Conservation (phyloP, 2,888 invertebrate species). For the Oligia strigilis region DNA sequence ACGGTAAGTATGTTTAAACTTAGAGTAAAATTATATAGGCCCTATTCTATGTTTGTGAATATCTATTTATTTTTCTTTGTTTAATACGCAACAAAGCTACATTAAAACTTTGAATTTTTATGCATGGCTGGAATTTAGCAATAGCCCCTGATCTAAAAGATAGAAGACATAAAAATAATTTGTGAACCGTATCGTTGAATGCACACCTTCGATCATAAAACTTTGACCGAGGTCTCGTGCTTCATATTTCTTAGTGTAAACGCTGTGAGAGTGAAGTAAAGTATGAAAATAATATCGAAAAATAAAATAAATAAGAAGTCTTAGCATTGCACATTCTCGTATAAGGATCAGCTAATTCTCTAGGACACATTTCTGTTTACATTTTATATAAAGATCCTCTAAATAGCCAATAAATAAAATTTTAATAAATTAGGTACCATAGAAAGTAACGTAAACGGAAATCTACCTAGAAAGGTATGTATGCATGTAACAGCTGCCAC, state of each 20-base stretch:
- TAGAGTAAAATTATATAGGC: not conserved
- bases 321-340: conserved; percentile 90
- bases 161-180: conserved; percentile 31
- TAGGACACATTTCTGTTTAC: conserved; percentile 84
- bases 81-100: conserved; percentile 9
- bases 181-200: conserved; percentile 78
- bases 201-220: conserved; percentile 75
- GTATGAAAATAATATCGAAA: conserved; percentile 86
- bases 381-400: conserved; percentile 42
- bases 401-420: conserved; percentile 23
- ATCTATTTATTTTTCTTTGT: not conserved
- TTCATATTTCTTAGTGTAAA: conserved; percentile 76
- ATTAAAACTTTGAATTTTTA: conserved; percentile 26
- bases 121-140: conserved; percentile 16
- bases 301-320: conserved; percentile 87
- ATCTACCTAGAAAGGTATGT: conserved; percentile 83
- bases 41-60: not conserved
- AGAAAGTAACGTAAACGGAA: conserved; percentile 78
- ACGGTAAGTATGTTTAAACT: not conserved
- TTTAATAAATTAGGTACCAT: conserved; percentile 8
- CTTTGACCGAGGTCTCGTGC: conserved; percentile 80
- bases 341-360: conserved; percentile 86
- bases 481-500: conserved; percentile 90
- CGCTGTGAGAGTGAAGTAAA: conserved; percentile 85
- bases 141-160: conserved; percentile 24